Percentiles rank a stretch among this genome's conserved stretches.
phyloP scores from a whole-genome alignment of 2,888 invertebrate genomes.

The Lepidochrysops patricia region DNA sequence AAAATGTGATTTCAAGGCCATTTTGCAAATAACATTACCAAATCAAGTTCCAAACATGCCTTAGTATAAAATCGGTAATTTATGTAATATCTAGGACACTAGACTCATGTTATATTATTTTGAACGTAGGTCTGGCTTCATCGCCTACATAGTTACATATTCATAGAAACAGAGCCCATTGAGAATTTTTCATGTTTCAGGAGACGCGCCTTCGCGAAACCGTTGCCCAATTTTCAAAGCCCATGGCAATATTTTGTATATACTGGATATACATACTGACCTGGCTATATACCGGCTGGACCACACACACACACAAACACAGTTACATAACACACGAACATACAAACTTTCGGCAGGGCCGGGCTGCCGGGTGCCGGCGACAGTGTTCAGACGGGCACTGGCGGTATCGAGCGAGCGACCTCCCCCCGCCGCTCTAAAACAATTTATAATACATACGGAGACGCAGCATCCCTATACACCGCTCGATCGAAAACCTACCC shows the following conservation, averaged over 20 bases:
- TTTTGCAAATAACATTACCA: too few species aligned
- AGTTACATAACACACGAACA: conserved; percentile 26
- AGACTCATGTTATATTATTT: too few species aligned
- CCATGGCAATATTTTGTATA: background rate
- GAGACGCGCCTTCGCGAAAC: background rate
- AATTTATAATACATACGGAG: conserved; percentile 75
- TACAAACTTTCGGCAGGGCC: conserved; percentile 27
- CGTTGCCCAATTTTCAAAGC: background rate
- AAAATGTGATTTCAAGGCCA: too few species aligned
- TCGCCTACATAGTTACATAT: too few species aligned
- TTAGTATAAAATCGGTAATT: too few species aligned
- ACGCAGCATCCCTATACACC: conserved; percentile 64
- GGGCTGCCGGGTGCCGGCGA: conserved; percentile 35
- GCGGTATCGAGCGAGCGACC: conserved; percentile 60
- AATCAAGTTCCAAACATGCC: too few species aligned
- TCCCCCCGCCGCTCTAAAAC: conserved; percentile 69
- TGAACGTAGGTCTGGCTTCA: too few species aligned
- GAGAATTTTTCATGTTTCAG: background rate
- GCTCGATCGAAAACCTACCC: conserved; percentile 28
- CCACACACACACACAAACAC: conserved; percentile 23
- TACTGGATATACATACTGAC: background rate
- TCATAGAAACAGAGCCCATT: too few species aligned
- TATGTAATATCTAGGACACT: too few species aligned
- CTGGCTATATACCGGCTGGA: background rate
- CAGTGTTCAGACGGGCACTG: conserved; percentile 47